These are phyloP conservation scores for Drosophila mayaguana DNA, from an alignment of 2,888 invertebrate species.

Conservation along the genomic window DNA sequence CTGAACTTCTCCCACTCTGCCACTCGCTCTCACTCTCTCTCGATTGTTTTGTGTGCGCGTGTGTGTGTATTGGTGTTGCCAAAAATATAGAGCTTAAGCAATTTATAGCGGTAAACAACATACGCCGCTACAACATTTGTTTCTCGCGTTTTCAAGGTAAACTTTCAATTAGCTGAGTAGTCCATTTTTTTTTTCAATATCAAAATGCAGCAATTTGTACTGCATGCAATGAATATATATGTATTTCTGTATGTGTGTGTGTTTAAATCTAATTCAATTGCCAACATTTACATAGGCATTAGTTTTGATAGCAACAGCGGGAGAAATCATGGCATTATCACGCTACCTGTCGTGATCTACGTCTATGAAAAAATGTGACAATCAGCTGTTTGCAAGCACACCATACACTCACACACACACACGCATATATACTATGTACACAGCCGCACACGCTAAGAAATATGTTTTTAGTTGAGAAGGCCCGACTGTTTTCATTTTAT, in stretches of 20 bases:
- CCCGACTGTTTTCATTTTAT: constrained; percentile 44
- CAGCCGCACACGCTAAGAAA: background rate
- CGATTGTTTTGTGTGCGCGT: constrained; percentile 16
- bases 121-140: constrained; percentile 32
- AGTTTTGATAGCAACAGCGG: constrained; percentile 35
- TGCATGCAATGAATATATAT: constrained; percentile 7
- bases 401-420: background rate
- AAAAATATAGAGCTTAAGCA: constrained; percentile 55
- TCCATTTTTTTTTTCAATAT: constrained; percentile 9
- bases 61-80: constrained; percentile 59
- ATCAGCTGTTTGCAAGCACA: constrained; percentile 63
- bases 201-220: constrained; percentile 24
- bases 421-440: background rate
- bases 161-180: constrained; percentile 44
- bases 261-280: constrained; percentile 47
- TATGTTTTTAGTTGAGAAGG: constrained; percentile 33
- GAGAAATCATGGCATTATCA: constrained; percentile 58
- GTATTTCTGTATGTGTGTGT: constrained; percentile 1
- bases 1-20: constrained; percentile 45
- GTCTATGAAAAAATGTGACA: constrained; percentile 17
- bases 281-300: constrained; percentile 25
- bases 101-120: constrained; percentile 46
- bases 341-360: constrained; percentile 52
- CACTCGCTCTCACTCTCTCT: background rate
- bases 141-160: constrained; percentile 61